Base-by-base conservation (phyloP, 2,113 vertebrate species). In the Strix aluco region DNA sequence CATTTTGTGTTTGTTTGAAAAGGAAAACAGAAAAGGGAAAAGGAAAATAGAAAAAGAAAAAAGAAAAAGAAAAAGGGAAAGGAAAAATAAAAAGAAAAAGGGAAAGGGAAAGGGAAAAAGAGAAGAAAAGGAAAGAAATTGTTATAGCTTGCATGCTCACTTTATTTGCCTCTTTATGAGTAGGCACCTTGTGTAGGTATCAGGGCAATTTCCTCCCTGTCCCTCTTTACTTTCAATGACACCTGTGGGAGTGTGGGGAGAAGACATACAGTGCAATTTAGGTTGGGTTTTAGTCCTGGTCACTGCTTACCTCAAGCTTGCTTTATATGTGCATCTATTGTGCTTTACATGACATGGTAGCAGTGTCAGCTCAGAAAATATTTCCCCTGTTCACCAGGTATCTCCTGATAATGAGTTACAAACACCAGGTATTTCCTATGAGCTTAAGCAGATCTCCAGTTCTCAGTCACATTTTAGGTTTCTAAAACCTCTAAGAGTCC, bases 41-140 rank as follows among this genome's bases (percentile, higher is more conserved):
- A 2, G 3, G 3, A 6, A 11, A 17, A 12, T 2, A 5, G 8
- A 11, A 4, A 3, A 7, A 6, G 5, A 6, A 4, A 46, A 32
- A 6, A 19, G 40, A 46, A 4, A 22, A 42, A 15, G 32, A 34
- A 46, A 10, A 47, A 23, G 4, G 3, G 4, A 8, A 15, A 7
- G 5, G 40, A 11, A 40, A 40, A 40, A 11, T 11, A 6, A 2
- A 9, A 10, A 27, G 1, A 13, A 6, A 23, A 1, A 32, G 6
- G 2, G 6, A 63, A 55, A 17, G 19, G 34, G 13, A 0, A 14
- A 11, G n/a, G 3, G 2, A 2, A 2, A 14, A 1, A 4, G 6
- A 4, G 2, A 3, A 4, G 15, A 13, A 7, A 2, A 51, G 3
- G 11, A 9, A 19, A 14, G 10, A 22, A 46, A 2, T 19, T 44